Evolutionary conservation across 2,888 invertebrate genomes (phyloP).

Genomic region (Drosophila flavopinicola): DNA sequence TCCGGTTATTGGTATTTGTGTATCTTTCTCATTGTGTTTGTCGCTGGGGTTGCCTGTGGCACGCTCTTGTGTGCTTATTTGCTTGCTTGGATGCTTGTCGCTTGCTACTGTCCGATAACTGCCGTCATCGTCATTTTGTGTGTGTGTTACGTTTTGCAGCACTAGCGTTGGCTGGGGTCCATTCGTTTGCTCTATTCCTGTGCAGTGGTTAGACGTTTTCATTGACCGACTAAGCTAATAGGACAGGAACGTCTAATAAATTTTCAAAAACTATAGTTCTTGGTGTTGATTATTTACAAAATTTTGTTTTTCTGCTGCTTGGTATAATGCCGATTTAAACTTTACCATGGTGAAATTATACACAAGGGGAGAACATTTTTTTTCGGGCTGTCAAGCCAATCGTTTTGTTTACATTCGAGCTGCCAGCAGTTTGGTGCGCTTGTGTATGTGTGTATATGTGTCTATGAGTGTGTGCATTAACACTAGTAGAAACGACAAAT

Average conservation of each 20-base stretch:
- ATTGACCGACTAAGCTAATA: too few species aligned
- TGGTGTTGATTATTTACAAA: neutral
- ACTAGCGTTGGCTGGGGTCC: constrained; percentile 50
- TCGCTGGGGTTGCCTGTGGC: constrained; percentile 50
- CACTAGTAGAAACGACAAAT: too few species aligned
- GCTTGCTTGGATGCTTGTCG: constrained; percentile 57
- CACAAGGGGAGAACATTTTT: too few species aligned
- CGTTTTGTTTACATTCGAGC: too few species aligned
- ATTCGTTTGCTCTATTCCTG: constrained; percentile 24
- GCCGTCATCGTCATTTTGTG: constrained; percentile 45
- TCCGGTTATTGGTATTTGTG: constrained; percentile 67
- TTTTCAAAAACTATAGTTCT: too few species aligned
- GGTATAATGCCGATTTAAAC: neutral
- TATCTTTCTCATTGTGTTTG: constrained; percentile 59
- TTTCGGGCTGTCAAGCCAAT: too few species aligned
- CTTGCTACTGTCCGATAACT: constrained; percentile 36
- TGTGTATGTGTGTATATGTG: too few species aligned
- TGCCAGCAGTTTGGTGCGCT: too few species aligned
- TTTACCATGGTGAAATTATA: too few species aligned
- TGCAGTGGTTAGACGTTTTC: too few species aligned
- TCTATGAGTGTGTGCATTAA: too few species aligned
- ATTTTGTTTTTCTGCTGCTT: neutral
- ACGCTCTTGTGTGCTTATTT: constrained; percentile 51
- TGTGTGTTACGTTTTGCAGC: constrained; percentile 60
- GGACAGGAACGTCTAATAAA: too few species aligned